Evolutionary conservation across 2,797 vertebrate species (phyloP).

Genomic region (Sylvilagus floridanus): DNA sequence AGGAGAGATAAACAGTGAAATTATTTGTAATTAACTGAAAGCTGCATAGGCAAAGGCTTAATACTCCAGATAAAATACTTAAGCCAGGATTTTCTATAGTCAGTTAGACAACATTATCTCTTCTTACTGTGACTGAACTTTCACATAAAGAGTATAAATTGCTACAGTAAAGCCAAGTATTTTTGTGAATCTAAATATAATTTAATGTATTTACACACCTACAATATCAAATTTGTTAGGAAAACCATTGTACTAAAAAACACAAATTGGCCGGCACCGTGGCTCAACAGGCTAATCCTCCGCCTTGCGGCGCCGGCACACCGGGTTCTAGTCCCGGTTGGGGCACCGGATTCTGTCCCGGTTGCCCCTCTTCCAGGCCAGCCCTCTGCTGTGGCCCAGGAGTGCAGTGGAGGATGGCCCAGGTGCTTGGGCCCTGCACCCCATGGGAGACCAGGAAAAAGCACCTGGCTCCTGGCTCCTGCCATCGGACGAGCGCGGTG

Average conservation of each 20-base stretch:
- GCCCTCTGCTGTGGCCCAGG: too few relatives aligned
- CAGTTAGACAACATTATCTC: background rate
- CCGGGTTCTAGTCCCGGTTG: too few relatives aligned
- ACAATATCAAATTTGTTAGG: background rate
- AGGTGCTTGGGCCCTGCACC: too few relatives aligned
- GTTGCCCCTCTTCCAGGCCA: too few relatives aligned
- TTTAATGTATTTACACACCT: slow-evolving; percentile 1
- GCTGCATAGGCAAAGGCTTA: background rate
- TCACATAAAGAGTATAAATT: slow-evolving; percentile 50
- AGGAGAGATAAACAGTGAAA: slow-evolving; percentile 31
- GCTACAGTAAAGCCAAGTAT: background rate
- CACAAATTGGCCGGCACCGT: too few relatives aligned
- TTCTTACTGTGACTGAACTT: slow-evolving; percentile 20
- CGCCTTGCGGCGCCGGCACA: too few relatives aligned
- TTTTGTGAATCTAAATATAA: background rate
- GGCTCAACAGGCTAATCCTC: too few relatives aligned
- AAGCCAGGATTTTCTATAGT: slow-evolving; percentile 17
- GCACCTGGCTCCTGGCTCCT: too few relatives aligned
- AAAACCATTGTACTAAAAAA: slow-evolving; percentile 19
- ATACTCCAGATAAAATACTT: slow-evolving; percentile 1
- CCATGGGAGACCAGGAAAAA: too few relatives aligned
- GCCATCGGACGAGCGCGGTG: too few relatives aligned
- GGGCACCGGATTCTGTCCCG: too few relatives aligned
- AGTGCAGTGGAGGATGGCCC: too few relatives aligned
- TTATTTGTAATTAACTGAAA: slow-evolving; percentile 26